phyloP scores from a whole-genome alignment of 2,113 vertebrate genomes.

The Petrocephalus zakoni region DNA sequence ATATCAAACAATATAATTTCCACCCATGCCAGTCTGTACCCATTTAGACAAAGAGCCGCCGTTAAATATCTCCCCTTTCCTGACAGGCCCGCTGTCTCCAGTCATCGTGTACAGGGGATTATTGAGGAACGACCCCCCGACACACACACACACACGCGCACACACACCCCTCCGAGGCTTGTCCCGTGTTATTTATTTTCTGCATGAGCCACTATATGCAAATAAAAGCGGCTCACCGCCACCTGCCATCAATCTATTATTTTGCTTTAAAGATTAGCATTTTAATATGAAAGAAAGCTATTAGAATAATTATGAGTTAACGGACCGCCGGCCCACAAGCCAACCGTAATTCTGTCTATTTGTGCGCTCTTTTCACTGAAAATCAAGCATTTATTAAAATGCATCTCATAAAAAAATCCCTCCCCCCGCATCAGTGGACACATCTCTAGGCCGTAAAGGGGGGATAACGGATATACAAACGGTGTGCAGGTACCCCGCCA shows the following conservation, averaged over 20 bases:
- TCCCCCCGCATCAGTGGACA: background rate
- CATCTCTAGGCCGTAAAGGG: background rate
- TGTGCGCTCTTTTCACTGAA: conserved; percentile 4
- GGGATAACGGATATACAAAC: background rate
- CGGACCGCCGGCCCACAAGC: conserved; percentile 43
- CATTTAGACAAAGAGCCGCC: conserved; percentile 55
- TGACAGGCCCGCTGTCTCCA: conserved; percentile 50
- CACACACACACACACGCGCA: conserved; percentile 32
- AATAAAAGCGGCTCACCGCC: conserved; percentile 47
- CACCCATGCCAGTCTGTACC: conserved; percentile 45
- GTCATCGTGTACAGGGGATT: conserved; percentile 50
- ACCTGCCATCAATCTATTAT: conserved; percentile 59
- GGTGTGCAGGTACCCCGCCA: background rate
- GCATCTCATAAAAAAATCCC: background rate
- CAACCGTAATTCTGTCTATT: conserved; percentile 1
- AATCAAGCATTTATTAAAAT: conserved; percentile 17
- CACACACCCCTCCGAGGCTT: conserved; percentile 43
- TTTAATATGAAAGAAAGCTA: conserved; percentile 58
- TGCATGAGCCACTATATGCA: conserved; percentile 57
- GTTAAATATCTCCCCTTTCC: conserved; percentile 58
- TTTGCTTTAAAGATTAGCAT: conserved; percentile 56
- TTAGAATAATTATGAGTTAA: conserved; percentile 54
- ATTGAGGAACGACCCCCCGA: conserved; percentile 60
- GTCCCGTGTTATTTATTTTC: conserved; percentile 62
- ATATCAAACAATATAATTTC: conserved; percentile 50